Evolutionary conservation across 2,113 vertebrate species (phyloP).

Genomic region (Ceyx cyanopectus): DNA sequence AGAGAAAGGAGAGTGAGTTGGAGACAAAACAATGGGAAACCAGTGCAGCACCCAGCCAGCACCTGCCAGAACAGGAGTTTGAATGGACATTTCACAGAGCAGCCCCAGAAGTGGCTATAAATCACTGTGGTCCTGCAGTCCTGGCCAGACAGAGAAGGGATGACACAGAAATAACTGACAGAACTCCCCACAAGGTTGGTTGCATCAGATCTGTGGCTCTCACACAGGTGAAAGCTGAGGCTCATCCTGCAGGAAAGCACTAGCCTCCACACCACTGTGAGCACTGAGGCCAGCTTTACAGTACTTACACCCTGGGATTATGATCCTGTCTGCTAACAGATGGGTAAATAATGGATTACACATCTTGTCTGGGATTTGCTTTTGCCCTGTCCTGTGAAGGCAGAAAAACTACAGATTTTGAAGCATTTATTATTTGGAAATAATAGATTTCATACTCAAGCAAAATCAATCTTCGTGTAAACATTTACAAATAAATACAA

Average conservation of each 20-base stretch:
- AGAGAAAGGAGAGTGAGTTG: not conserved
- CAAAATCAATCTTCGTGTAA: not conserved
- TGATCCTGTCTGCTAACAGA: not conserved
- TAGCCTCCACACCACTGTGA: not conserved
- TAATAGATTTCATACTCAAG: not conserved
- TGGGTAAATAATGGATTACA: not conserved
- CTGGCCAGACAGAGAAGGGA: not conserved
- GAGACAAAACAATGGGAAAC: not conserved
- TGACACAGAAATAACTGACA: not conserved
- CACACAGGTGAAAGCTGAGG: not conserved
- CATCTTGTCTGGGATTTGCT: not conserved
- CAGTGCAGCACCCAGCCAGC: not conserved
- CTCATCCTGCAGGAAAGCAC: not conserved
- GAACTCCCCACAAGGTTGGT: not conserved
- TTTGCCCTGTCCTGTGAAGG: not conserved
- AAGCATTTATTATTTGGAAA: not conserved
- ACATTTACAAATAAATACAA: not conserved
- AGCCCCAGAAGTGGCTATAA: not conserved
- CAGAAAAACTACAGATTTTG: not conserved
- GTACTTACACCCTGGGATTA: not conserved
- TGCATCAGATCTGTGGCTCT: not conserved
- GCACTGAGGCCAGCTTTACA: not conserved
- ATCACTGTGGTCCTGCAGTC: not conserved
- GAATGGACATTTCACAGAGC: not conserved
- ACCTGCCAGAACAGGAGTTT: not conserved